Conservation (phyloP, 2,888 invertebrate species). For the Epistrophe grossulariae region DNA sequence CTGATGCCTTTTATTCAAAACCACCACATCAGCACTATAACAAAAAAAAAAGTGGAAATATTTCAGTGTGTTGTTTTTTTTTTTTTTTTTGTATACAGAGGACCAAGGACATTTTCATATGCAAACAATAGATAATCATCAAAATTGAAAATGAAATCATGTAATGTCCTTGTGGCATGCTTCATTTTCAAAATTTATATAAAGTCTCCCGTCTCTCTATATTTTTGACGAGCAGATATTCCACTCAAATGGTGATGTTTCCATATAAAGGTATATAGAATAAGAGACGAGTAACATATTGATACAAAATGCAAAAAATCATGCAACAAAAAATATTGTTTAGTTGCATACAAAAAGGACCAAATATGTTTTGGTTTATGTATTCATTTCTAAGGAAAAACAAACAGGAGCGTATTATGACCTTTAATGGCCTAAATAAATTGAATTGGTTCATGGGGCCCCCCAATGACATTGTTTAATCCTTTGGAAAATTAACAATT, state of each 20-base stretch:
- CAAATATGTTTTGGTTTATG: constrained; percentile 3
- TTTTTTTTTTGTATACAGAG: background rate
- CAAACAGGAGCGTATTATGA: background rate
- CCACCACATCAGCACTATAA: background rate
- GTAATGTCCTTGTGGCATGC: constrained; percentile 55
- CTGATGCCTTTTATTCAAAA: constrained; percentile 31
- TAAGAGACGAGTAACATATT: constrained; percentile 20
- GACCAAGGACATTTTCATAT: constrained; percentile 50
- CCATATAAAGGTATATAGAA: background rate
- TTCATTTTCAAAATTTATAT: constrained; percentile 20
- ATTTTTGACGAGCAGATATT: constrained; percentile 48
- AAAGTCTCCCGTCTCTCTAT: background rate
- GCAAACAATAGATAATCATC: constrained; percentile 64
- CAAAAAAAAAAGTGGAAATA: constrained; percentile 4
- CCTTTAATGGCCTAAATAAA: too few relatives aligned
- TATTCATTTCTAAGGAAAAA: background rate
- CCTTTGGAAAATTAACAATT: too few relatives aligned
- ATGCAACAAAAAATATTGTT: constrained; percentile 1
- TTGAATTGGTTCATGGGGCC: background rate
- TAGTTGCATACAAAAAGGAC: constrained; percentile 23
- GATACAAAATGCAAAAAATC: constrained; percentile 34
- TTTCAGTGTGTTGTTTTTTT: constrained; percentile 11
- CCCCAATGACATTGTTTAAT: background rate
- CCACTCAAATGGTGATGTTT: constrained; percentile 62
- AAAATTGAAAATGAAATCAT: constrained; percentile 63